Evolutionary conservation across 2,113 vertebrate genomes (phyloP).

Genomic region (Sturnus vulgaris): DNA sequence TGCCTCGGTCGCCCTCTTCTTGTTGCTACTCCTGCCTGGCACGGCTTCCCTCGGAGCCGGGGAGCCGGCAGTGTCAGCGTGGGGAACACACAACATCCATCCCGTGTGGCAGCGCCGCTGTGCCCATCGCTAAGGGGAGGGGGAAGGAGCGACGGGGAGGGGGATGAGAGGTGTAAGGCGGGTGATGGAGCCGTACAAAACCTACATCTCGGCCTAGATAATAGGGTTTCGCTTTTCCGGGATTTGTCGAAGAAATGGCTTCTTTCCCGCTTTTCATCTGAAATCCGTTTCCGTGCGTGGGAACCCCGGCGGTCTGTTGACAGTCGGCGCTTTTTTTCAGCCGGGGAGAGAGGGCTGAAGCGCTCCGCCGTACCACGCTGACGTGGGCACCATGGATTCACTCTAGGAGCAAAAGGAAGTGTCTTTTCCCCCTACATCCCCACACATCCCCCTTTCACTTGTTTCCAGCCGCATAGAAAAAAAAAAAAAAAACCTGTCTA

Average conservation of each 20-base stretch:
- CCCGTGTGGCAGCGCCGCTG: background rate
- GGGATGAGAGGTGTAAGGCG: background rate
- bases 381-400: background rate
- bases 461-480: background rate
- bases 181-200: background rate
- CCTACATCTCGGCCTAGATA: background rate
- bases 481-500: background rate
- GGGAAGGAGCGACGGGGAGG: background rate
- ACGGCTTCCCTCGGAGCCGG: background rate
- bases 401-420: background rate
- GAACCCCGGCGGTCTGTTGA: background rate
- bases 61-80: background rate
- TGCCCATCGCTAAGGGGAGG: background rate
- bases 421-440: fast-evolving
- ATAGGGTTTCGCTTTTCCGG: background rate
- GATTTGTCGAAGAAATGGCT: background rate
- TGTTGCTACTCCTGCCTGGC: background rate
- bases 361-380: background rate
- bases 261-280: background rate
- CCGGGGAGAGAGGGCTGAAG: background rate
- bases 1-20: background rate
- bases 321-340: background rate
- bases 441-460: background rate
- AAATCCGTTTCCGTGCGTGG: background rate
- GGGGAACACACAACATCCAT: background rate